phyloP scores from a whole-genome alignment of 2,797 vertebrate genomes.

The Argyrosomus regius region DNA sequence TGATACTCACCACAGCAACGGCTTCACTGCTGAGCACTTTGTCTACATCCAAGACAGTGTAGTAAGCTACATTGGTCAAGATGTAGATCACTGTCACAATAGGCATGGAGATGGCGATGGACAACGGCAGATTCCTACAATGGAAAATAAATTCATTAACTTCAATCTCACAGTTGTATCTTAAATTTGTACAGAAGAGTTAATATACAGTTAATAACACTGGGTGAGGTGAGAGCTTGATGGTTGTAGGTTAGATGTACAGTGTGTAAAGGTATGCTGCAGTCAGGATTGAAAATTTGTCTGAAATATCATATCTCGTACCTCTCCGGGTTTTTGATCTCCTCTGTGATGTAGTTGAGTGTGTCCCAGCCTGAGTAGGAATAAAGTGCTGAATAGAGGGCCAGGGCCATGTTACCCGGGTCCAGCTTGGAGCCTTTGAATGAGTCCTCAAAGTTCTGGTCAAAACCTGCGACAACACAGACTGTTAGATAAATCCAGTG shows the following conservation, averaged over 20 bases:
- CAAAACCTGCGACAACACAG: constrained; percentile 77
- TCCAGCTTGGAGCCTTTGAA: constrained; percentile 85
- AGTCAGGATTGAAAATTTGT: background rate
- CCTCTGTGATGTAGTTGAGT: constrained; percentile 90
- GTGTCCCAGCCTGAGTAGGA: constrained; percentile 91
- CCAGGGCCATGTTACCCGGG: constrained; percentile 86
- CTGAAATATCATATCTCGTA: constrained; percentile 44
- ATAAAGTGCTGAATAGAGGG: constrained; percentile 88
- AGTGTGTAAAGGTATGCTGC: background rate
- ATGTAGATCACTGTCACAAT: constrained; percentile 90
- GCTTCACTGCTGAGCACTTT: constrained; percentile 85
- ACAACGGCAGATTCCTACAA: constrained; percentile 86
- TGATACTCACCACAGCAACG: constrained; percentile 88
- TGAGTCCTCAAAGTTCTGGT: constrained; percentile 85
- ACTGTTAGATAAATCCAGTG: background rate
- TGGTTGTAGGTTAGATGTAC: constrained; percentile 2
- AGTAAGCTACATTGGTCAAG: constrained; percentile 90
- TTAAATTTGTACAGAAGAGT: background rate
- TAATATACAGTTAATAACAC: background rate
- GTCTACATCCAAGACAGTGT: constrained; percentile 85
- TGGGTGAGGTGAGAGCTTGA: background rate
- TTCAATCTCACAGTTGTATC: background rate
- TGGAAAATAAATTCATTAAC: background rate
- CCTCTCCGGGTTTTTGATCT: constrained; percentile 89
- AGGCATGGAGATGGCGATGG: constrained; percentile 90